These are phyloP conservation scores for Blera fallax DNA, from an alignment of 2,888 invertebrate genomes.

Conservation along the genomic window DNA sequence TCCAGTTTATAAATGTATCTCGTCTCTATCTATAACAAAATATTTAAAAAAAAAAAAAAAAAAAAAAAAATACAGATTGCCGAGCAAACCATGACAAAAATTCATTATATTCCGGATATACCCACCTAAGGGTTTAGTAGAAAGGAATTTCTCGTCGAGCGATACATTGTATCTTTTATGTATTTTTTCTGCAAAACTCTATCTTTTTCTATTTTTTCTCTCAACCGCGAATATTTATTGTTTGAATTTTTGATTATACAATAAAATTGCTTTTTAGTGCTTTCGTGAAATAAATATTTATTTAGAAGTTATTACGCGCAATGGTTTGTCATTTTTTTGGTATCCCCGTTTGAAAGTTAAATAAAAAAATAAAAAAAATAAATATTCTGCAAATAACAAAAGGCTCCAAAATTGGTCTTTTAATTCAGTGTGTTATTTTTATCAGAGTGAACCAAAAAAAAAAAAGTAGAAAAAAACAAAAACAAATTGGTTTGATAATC, in stretches of 20 bases:
- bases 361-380: constrained; percentile 1
- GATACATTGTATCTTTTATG: neutral
- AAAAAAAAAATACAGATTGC: constrained; percentile 35
- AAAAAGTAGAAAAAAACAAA: neutral
- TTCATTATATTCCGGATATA: constrained; percentile 62
- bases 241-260: neutral
- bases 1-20: constrained; percentile 75
- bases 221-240: neutral
- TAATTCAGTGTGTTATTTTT: constrained; percentile 12
- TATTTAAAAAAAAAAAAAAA: constrained; percentile 41
- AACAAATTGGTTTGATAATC: constrained; percentile 23
- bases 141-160: constrained; percentile 39
- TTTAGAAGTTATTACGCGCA: neutral
- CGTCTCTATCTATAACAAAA: constrained; percentile 51
- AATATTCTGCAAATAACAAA: no score
- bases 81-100: constrained; percentile 38
- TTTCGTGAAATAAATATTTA: constrained; percentile 2
- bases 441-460: neutral
- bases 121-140: constrained; percentile 43
- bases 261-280: constrained; percentile 1
- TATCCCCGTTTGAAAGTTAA: neutral
- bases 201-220: neutral
- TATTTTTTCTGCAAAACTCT: neutral
- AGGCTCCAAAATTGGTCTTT: constrained; percentile 32
- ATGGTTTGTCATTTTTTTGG: neutral